phyloP scores from a whole-genome alignment of 1,140 invertebrate species.

The Metopolophium dirhodum region DNA sequence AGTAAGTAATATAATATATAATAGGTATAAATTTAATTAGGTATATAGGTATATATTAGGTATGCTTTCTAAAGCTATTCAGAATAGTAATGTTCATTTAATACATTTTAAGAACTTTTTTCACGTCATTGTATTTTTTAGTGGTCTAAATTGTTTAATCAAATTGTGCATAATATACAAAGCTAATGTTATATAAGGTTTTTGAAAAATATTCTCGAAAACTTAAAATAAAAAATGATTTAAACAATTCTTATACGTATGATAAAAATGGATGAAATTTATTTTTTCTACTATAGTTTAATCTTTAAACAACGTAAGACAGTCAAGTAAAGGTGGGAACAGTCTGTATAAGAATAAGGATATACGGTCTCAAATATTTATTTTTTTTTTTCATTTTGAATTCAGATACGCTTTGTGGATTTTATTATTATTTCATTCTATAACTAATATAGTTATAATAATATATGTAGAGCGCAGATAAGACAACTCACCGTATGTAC shows the following conservation, averaged over 20 bases:
- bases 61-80: neutral
- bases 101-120: neutral
- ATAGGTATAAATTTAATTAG: neutral
- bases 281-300: neutral
- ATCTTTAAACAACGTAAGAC: neutral
- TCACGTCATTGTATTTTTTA: neutral
- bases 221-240: neutral
- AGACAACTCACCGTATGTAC: neutral
- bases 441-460: too few relatives aligned
- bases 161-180: neutral
- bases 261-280: neutral
- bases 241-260: neutral
- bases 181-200: neutral
- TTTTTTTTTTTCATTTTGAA: too few relatives aligned
- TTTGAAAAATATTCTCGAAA: neutral
- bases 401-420: neutral
- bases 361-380: neutral
- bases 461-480: neutral
- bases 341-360: neutral
- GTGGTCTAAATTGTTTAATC: neutral
- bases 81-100: neutral
- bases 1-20: neutral
- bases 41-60: too few relatives aligned
- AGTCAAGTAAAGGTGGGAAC: neutral
- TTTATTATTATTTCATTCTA: neutral